A percentile compares a stretch with the other conserved stretches of the same genome.
Evolutionary conservation across 1,140 invertebrate species (phyloP).

Genomic region (Bathynomus jamesi): DNA sequence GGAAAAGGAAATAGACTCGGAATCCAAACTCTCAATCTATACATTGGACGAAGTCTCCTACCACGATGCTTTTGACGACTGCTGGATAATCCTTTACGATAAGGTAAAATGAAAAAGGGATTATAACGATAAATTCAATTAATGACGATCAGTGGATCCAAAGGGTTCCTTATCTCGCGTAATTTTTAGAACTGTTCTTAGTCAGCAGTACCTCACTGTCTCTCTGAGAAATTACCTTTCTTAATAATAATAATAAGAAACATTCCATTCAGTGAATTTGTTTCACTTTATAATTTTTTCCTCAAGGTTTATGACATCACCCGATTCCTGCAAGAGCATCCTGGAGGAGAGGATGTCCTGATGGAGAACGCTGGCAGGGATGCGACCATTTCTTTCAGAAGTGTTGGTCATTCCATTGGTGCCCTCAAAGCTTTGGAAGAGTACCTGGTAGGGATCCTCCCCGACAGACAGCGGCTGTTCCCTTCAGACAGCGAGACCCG

Average conservation of each 20-base stretch:
- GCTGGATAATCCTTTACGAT: conserved; percentile 55
- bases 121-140: background rate
- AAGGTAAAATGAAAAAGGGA: conserved; percentile 37
- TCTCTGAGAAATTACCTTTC: too few species aligned
- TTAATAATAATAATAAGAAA: background rate
- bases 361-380: conserved; percentile 79
- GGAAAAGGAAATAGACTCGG: conserved; percentile 5
- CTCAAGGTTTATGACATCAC: conserved; percentile 53
- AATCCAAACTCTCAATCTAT: conserved; percentile 36
- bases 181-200: too few species aligned
- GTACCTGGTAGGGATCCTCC: conserved; percentile 64
- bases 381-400: conserved; percentile 71
- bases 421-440: conserved; percentile 54
- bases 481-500: background rate
- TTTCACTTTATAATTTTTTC: too few species aligned
- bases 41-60: conserved; percentile 47
- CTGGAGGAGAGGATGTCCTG: conserved; percentile 73
- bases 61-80: conserved; percentile 49
- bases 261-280: background rate
- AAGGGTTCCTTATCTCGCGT: background rate
- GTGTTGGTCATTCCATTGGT: conserved; percentile 63
- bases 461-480: conserved; percentile 60
- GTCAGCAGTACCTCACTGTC: too few species aligned
- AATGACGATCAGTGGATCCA: background rate
- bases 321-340: conserved; percentile 59